Evolutionary conservation across 2,888 invertebrate species (phyloP).

Genomic region (Eilema griseolum): DNA sequence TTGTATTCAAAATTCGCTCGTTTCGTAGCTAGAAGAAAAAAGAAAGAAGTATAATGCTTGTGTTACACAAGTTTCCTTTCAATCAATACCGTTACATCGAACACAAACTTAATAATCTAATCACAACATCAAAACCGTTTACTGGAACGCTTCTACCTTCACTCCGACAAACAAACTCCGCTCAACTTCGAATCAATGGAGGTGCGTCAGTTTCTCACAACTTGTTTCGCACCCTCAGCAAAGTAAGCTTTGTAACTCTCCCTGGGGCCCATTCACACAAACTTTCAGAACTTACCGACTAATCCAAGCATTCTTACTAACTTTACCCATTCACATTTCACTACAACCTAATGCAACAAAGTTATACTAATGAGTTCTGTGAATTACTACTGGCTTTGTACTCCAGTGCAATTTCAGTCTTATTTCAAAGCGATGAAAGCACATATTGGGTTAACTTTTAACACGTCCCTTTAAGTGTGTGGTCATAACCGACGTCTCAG

Average conservation of each 20-base stretch:
- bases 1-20: no score
- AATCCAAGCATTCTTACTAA: conserved; percentile 46
- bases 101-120: neutral
- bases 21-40: no score
- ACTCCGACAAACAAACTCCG: conserved; percentile 15
- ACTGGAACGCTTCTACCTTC: neutral
- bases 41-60: no score
- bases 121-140: neutral
- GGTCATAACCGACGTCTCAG: neutral
- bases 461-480: neutral
- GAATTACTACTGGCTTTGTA: conserved; percentile 9
- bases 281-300: conserved; percentile 36
- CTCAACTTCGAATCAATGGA: conserved; percentile 29
- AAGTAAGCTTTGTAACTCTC: conserved; percentile 33
- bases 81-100: neutral
- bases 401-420: neutral
- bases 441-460: neutral
- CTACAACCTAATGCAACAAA: conserved; percentile 44
- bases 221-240: conserved; percentile 25
- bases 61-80: neutral
- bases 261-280: conserved; percentile 34
- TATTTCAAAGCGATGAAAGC: neutral
- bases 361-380: conserved; percentile 41
- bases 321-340: conserved; percentile 40
- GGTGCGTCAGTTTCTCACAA: conserved; percentile 29